These are phyloP conservation scores for Narcine bancroftii DNA, from an alignment of 2,113 vertebrate species.

Conservation along the genomic window DNA sequence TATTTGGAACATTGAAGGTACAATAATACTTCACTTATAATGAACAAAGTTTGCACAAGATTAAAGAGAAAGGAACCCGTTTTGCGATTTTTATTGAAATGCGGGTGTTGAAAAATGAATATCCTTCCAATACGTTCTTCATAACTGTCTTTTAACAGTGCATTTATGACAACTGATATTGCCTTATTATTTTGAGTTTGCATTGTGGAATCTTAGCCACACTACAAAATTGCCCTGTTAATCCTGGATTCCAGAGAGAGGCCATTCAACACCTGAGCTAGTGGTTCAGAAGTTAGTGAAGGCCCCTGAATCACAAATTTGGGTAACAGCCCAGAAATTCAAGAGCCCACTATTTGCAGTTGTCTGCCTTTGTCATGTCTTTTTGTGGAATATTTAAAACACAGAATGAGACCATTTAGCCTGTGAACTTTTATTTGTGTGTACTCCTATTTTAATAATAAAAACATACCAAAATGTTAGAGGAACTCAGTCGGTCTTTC, in stretches of 20 bases:
- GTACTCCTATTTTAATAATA: too few relatives aligned
- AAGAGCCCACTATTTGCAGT: background rate
- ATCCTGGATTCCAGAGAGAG: background rate
- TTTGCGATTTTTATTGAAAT: constrained; percentile 11
- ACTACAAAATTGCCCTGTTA: background rate
- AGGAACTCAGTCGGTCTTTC: too few relatives aligned
- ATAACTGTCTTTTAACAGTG: background rate
- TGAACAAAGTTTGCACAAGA: background rate
- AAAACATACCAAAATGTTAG: too few relatives aligned
- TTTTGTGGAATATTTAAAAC: background rate
- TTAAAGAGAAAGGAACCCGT: background rate
- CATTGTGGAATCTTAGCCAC: too few relatives aligned
- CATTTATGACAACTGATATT: background rate
- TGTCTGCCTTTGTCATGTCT: background rate
- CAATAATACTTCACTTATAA: background rate
- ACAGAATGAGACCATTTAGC: too few relatives aligned
- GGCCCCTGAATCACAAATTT: too few relatives aligned
- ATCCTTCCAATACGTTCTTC: background rate
- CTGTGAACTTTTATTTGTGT: too few relatives aligned
- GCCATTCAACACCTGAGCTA: background rate
- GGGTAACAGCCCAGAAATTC: too few relatives aligned
- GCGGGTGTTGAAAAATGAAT: background rate
- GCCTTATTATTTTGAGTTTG: background rate
- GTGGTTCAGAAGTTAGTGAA: too few relatives aligned
- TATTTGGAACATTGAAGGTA: constrained; percentile 94